These are phyloP conservation scores for Amitus sp. DNA, from an alignment of 2,888 invertebrate genomes.

Conservation along the genomic window DNA sequence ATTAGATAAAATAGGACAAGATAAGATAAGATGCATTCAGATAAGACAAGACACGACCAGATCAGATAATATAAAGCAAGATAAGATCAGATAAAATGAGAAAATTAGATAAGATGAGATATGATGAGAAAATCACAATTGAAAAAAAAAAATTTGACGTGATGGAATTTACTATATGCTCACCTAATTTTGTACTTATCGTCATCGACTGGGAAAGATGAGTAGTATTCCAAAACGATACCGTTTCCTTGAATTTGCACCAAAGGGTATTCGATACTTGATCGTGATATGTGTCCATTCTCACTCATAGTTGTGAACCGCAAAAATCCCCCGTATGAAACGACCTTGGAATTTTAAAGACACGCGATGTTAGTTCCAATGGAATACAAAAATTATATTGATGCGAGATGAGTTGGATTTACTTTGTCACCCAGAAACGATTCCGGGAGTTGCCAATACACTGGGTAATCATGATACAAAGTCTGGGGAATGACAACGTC, in stretches of 20 bases:
- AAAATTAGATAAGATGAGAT: too few relatives aligned
- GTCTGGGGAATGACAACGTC: constrained; percentile 69
- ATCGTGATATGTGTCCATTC: constrained; percentile 70
- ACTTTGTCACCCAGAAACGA: constrained; percentile 86
- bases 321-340: constrained; percentile 91
- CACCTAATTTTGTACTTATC: constrained; percentile 68
- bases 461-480: constrained; percentile 72
- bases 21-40: too few relatives aligned
- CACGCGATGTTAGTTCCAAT: background rate
- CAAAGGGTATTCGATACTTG: constrained; percentile 76
- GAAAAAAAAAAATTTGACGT: too few relatives aligned
- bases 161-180: too few relatives aligned
- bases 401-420: background rate
- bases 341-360: constrained; percentile 67
- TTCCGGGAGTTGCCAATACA: constrained; percentile 85
- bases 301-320: constrained; percentile 78
- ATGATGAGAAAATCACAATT: too few relatives aligned
- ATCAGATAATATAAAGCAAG: too few relatives aligned
- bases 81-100: too few relatives aligned
- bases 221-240: constrained; percentile 80
- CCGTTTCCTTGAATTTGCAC: constrained; percentile 84
- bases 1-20: too few relatives aligned
- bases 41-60: too few relatives aligned
- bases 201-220: constrained; percentile 55
- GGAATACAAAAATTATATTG: background rate